phyloP scores from a whole-genome alignment of 2,113 vertebrate genomes.

The Hydrolagus affinis region DNA sequence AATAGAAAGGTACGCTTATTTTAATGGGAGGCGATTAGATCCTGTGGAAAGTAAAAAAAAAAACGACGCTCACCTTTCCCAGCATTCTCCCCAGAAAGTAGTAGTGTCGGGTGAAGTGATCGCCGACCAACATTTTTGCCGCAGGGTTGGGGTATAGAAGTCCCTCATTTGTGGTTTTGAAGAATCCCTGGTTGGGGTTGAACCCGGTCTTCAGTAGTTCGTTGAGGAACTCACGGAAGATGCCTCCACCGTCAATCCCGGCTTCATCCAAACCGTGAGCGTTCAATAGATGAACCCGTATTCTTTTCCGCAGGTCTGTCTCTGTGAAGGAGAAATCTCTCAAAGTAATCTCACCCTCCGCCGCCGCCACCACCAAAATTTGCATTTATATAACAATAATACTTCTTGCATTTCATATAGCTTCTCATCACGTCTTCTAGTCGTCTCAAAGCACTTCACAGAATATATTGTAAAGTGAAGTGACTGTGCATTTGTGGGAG shows the following conservation, averaged over 20 bases:
- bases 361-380: too few species aligned
- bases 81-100: slow-evolving; percentile 95
- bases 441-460: too few species aligned
- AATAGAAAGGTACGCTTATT: too few species aligned
- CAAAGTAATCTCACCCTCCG: too few species aligned
- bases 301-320: slow-evolving; percentile 86
- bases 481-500: too few species aligned
- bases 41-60: background rate
- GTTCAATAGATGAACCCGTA: slow-evolving; percentile 89
- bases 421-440: too few species aligned
- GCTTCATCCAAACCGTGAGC: slow-evolving; percentile 93
- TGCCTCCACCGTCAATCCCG: slow-evolving; percentile 91
- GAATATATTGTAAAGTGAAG: too few species aligned
- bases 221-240: slow-evolving; percentile 94
- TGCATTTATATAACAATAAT: too few species aligned
- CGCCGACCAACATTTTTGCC: slow-evolving; percentile 85
- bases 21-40: background rate
- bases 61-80: slow-evolving; percentile 74
- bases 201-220: slow-evolving; percentile 94
- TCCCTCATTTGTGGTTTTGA: slow-evolving; percentile 93
- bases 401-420: too few species aligned
- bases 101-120: slow-evolving; percentile 86
- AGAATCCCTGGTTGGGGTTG: slow-evolving; percentile 95
- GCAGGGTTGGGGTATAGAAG: slow-evolving; percentile 88
- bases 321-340: slow-evolving; percentile 54